Percentiles rank a stretch among this genome's conserved stretches.
These are phyloP conservation scores for Coturnix japonica DNA, from an alignment of 2,113 vertebrate genomes.

Conservation along the genomic window DNA sequence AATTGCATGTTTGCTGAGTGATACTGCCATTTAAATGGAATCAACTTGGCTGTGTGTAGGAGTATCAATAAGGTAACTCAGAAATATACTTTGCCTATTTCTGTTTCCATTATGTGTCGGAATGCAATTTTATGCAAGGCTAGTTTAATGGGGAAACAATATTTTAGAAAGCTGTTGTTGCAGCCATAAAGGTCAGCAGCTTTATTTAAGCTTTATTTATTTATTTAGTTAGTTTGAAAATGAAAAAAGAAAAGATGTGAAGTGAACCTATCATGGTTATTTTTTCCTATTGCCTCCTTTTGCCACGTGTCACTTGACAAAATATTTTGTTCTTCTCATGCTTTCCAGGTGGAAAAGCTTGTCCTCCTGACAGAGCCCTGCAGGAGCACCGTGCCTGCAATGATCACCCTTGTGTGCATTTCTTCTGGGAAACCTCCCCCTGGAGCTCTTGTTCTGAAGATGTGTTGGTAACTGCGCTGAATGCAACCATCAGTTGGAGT, in stretches of 20 bases:
- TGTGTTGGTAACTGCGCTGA: slow-evolving; percentile 66
- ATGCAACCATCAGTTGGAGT: slow-evolving; percentile 75
- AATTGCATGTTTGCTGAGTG: slow-evolving; percentile 45
- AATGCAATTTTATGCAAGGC: slow-evolving; percentile 65
- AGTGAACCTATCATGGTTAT: not conserved
- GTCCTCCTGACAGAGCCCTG: slow-evolving; percentile 84
- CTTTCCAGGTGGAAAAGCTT: slow-evolving; percentile 83
- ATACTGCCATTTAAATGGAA: slow-evolving; percentile 50
- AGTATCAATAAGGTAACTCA: slow-evolving; percentile 51
- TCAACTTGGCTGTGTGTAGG: slow-evolving; percentile 33
- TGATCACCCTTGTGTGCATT: slow-evolving; percentile 83
- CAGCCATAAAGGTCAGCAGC: slow-evolving; percentile 48
- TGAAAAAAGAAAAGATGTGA: rapidly evolving
- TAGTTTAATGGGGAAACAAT: slow-evolving; percentile 64
- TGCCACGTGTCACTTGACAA: not conserved
- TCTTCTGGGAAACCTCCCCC: slow-evolving; percentile 88
- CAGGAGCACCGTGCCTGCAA: slow-evolving; percentile 90
- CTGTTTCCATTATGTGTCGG: slow-evolving; percentile 35
- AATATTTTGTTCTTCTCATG: not conserved
- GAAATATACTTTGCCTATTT: slow-evolving; percentile 37
- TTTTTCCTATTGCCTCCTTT: not conserved
- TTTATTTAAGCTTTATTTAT: slow-evolving; percentile 48
- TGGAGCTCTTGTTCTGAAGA: slow-evolving; percentile 89
- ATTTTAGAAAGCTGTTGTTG: slow-evolving; percentile 61
- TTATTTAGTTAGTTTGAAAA: slow-evolving; percentile 11